These are phyloP conservation scores for Falco cherrug DNA, from an alignment of 2,797 vertebrate species.

Conservation along the genomic window DNA sequence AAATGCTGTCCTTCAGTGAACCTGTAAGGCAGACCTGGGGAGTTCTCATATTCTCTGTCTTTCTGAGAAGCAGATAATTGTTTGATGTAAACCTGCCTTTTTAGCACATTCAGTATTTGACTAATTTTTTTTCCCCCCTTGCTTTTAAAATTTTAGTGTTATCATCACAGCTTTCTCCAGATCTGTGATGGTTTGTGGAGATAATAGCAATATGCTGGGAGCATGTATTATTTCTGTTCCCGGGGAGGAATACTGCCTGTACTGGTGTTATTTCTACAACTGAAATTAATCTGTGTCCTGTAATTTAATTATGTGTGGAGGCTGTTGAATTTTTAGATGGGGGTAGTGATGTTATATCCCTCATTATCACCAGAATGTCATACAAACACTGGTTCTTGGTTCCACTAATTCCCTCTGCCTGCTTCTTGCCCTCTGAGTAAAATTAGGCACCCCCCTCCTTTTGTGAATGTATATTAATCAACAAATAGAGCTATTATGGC, in stretches of 20 bases:
- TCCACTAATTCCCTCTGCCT: neutral
- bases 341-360: neutral
- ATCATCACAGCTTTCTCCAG: neutral
- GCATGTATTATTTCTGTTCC: neutral
- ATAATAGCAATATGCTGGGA: neutral
- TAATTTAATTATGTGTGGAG: constrained; percentile 13
- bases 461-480: neutral
- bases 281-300: neutral
- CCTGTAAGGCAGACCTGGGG: neutral
- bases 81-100: neutral
- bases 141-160: neutral
- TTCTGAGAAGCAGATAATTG: neutral
- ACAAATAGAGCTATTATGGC: neutral
- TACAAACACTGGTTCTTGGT: constrained; percentile 16
- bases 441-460: neutral
- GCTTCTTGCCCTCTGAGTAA: neutral
- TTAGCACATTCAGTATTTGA: neutral
- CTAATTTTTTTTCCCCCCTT: neutral
- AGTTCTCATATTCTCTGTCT: neutral
- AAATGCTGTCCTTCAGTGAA: neutral
- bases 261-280: neutral
- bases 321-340: neutral
- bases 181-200: neutral
- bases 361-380: neutral
- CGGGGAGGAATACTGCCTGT: neutral